Base-by-base conservation (phyloP, 2,113 vertebrate species). In the Procapra przewalskii region DNA sequence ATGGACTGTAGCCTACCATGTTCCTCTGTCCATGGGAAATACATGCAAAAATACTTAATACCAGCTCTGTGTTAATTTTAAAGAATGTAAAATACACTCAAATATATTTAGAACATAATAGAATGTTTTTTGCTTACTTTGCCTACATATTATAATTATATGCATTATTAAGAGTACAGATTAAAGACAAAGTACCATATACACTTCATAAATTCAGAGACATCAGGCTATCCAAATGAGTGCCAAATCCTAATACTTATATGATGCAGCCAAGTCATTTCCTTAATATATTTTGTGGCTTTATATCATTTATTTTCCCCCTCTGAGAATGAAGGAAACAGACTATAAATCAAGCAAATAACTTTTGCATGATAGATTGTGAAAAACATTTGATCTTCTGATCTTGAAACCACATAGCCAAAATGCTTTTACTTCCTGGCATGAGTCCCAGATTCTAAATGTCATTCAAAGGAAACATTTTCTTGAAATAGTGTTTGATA, bases 371-470 rank as follows among this genome's bases (percentile, higher is more conserved):
- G 97, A 96, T 96, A 98, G 96, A 98, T 98, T 98, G 97, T 92
- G 90, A 98, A 98, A 97, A 98, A 91, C 48, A 97, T 98, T 87
- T 96, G 82, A 97, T 98, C 96, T 98, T 98, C 98, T 99, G 97
- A 97, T 98, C 98, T 98, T 98, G 97, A 98, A 98, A 96, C 83
- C 97, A 94, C 27, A 84, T 83, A 98, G 96, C 57, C 91, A 96
- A 98, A 98, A 98, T 98, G 94, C 97, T 98, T 98, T 99, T 98
- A 98, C 21, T 94, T 98, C 95, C 96, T 99, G 99, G 98, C 98
- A 90, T 94, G 75, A 97, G 60, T 98, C 98, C 98, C 98, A 98
- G 98, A 97, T 75, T 98, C 95, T 82, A 98, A 98, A 96, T 97
- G 96, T 97, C 98, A 98, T 98, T 99, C 96, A 98, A 97, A 98